phyloP scores from a whole-genome alignment of 2,113 vertebrate species.

The Colossoma macropomum region DNA sequence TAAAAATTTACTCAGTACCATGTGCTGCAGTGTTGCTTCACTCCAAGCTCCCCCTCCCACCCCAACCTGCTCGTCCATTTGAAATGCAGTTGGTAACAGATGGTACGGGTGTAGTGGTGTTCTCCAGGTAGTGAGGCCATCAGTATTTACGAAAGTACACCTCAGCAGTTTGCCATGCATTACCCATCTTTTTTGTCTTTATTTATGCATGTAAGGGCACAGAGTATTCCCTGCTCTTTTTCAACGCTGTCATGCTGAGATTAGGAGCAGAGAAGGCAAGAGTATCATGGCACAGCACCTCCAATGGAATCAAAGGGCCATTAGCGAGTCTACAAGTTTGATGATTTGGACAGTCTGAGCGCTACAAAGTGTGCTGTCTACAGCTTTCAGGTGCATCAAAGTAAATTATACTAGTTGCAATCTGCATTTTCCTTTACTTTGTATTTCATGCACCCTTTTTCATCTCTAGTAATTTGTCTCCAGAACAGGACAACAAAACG shows the following conservation, averaged over 20 bases:
- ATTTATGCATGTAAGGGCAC: not conserved
- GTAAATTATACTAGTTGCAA: no score
- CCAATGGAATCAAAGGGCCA: no score
- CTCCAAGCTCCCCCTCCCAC: not conserved
- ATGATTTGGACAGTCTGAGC: no score
- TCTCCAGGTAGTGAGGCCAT: slow-evolving; percentile 29
- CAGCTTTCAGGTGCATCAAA: no score
- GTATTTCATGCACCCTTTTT: no score
- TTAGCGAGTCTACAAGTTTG: no score
- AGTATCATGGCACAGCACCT: not conserved
- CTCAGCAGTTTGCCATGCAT: slow-evolving; percentile 1
- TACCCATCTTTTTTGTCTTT: not conserved
- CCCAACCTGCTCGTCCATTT: not conserved
- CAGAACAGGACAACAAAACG: no score
- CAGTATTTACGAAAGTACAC: not conserved
- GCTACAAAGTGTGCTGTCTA: no score
- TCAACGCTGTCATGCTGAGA: not conserved
- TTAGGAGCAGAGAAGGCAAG: not conserved
- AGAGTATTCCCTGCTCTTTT: not conserved
- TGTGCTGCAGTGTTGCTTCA: not conserved
- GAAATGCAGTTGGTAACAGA: slow-evolving; percentile 39
- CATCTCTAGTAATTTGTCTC: no score
- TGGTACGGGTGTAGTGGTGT: slow-evolving; percentile 17
- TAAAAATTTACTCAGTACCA: not conserved
- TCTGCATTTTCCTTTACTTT: no score